Percentiles rank a stretch among this genome's conserved stretches.
These are phyloP conservation scores for Cettia cetti DNA, from an alignment of 2,113 vertebrate genomes.

Conservation along the genomic window DNA sequence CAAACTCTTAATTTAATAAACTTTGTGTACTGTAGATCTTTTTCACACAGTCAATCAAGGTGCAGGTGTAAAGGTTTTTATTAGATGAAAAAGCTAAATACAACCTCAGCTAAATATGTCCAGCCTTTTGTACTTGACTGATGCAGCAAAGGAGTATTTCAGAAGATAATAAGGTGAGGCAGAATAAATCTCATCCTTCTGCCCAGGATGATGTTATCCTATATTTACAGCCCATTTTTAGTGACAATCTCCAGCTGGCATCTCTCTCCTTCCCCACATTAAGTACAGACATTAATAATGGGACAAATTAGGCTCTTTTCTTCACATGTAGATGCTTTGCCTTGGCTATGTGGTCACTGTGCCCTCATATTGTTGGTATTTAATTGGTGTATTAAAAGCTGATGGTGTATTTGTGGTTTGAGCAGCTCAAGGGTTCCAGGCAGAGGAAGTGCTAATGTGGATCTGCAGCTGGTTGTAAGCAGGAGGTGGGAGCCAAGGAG, in stretches of 20 bases:
- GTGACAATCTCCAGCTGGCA: not conserved
- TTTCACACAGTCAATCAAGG: not conserved
- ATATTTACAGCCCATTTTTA: not conserved
- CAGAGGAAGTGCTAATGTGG: not conserved
- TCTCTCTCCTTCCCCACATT: not conserved
- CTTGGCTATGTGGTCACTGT: not conserved
- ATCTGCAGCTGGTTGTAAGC: not conserved
- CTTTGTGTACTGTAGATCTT: not conserved
- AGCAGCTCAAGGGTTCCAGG: not conserved
- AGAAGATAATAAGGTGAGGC: not conserved
- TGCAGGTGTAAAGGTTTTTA: not conserved
- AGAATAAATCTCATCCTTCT: not conserved
- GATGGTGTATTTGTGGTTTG: not conserved
- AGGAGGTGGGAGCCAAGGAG: not conserved
- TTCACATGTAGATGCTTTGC: not conserved
- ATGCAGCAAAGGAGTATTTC: not conserved
- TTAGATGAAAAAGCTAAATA: not conserved
- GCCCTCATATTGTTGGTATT: not conserved
- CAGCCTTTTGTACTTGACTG: not conserved
- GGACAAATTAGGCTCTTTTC: not conserved
- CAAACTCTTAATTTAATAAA: not conserved
- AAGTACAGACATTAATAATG: not conserved
- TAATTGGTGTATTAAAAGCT: constrained; percentile 24
- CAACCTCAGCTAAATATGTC: not conserved
- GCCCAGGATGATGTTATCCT: not conserved